phyloP scores from a whole-genome alignment of 2,888 invertebrate species.

The Idaea straminata region DNA sequence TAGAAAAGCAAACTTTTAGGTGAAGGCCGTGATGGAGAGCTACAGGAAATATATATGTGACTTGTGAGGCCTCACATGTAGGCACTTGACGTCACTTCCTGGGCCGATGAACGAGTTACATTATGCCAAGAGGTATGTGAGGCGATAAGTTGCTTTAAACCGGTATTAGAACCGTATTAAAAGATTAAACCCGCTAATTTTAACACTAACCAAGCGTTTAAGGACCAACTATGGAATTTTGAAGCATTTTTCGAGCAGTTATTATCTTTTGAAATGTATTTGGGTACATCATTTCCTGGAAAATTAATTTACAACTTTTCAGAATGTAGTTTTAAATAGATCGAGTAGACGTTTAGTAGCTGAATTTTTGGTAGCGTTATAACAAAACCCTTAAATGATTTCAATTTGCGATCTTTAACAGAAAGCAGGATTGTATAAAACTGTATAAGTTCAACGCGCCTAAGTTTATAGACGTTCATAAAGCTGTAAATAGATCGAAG shows the following conservation, averaged over 20 bases:
- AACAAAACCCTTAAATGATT: background rate
- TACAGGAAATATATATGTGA: slow-evolving; percentile 58
- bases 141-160: slow-evolving; percentile 44
- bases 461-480: slow-evolving; percentile 66
- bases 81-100: slow-evolving; percentile 64
- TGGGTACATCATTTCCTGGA: too few species aligned
- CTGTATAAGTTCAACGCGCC: slow-evolving; percentile 52
- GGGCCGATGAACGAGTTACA: slow-evolving; percentile 54
- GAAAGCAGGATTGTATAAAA: background rate
- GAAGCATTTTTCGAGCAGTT: background rate
- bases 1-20: slow-evolving; percentile 53
- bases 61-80: slow-evolving; percentile 44
- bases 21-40: slow-evolving; percentile 62
- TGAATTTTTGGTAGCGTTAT: too few species aligned
- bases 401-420: background rate
- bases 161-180: slow-evolving; percentile 42
- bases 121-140: slow-evolving; percentile 42
- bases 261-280: background rate
- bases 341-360: too few species aligned
- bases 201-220: slow-evolving; percentile 21
- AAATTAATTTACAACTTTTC: background rate
- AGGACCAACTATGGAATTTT: background rate
- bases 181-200: slow-evolving; percentile 46
- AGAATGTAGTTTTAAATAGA: background rate
- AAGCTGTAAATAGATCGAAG: slow-evolving; percentile 75